These are phyloP conservation scores for Antechinus flavipes DNA, from an alignment of 2,113 vertebrate species.

Conservation along the genomic window DNA sequence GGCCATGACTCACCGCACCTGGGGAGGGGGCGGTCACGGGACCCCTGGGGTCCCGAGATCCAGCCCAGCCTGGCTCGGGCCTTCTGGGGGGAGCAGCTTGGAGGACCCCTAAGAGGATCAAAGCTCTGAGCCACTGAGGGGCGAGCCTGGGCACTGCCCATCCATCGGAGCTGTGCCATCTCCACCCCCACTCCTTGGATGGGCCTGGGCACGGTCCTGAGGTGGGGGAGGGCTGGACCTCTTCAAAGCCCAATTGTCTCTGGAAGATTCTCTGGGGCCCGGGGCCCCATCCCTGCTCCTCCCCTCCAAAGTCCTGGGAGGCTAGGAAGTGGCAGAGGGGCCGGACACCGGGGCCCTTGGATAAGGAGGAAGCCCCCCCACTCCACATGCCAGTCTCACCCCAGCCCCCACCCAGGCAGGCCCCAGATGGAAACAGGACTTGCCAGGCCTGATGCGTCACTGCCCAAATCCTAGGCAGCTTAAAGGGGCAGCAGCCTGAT, in stretches of 20 bases:
- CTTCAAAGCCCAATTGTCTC: neutral
- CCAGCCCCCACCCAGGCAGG: neutral
- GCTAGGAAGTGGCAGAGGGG: neutral
- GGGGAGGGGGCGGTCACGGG: neutral
- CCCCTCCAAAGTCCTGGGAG: neutral
- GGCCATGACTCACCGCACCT: neutral
- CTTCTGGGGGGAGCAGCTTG: neutral
- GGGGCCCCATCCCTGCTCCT: neutral
- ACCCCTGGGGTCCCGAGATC: neutral
- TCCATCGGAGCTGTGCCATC: constrained; percentile 83
- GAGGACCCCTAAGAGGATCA: too few species aligned
- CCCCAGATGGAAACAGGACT: neutral
- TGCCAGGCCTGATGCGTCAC: neutral
- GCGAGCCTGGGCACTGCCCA: too few species aligned
- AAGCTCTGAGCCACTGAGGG: too few species aligned
- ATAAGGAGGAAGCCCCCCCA: neutral
- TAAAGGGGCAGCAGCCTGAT: neutral
- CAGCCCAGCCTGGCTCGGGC: neutral
- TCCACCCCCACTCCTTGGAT: neutral
- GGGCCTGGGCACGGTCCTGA: neutral
- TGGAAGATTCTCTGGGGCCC: neutral
- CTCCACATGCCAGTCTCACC: neutral
- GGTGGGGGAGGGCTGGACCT: neutral
- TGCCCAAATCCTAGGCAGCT: neutral
- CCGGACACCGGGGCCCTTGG: neutral